Percentiles rank a stretch among this genome's conserved stretches.
These are phyloP conservation scores for Pituophis catenifer DNA, from an alignment of 2,113 vertebrate species.

Conservation along the genomic window DNA sequence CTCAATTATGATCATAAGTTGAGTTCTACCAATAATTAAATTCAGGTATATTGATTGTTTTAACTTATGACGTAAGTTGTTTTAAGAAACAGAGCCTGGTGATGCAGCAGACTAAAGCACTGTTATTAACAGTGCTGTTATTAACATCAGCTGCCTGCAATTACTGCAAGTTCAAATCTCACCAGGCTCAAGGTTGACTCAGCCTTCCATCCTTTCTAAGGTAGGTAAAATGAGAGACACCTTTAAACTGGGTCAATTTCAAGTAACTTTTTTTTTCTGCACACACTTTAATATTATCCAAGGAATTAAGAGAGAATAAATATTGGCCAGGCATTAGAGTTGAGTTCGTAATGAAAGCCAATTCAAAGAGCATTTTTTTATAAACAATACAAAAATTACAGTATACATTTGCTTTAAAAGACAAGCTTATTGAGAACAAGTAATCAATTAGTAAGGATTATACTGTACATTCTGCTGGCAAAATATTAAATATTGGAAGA, in stretches of 20 bases:
- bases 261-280: not conserved
- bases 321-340: not conserved
- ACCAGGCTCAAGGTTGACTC: no score
- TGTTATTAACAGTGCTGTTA: no score
- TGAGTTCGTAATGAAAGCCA: not conserved
- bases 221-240: not conserved
- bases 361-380: not conserved
- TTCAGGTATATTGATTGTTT: not conserved
- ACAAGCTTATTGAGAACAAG: not conserved
- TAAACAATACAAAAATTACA: not conserved
- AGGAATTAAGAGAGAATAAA: not conserved
- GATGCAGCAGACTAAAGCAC: no score
- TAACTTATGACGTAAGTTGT: not conserved
- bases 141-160: no score
- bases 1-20: not conserved
- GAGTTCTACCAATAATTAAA: not conserved
- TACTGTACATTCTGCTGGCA: not conserved
- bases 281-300: not conserved
- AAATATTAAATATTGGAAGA: not conserved
- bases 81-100: not conserved
- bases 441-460: not conserved
- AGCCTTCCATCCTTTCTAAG: no score
- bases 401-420: not conserved
- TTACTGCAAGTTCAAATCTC: no score
- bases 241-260: not conserved